A percentile compares a stretch with the other conserved stretches of the same genome.
phyloP scores from a whole-genome alignment of 2,113 vertebrate species.

The Oreochromis niloticus region DNA sequence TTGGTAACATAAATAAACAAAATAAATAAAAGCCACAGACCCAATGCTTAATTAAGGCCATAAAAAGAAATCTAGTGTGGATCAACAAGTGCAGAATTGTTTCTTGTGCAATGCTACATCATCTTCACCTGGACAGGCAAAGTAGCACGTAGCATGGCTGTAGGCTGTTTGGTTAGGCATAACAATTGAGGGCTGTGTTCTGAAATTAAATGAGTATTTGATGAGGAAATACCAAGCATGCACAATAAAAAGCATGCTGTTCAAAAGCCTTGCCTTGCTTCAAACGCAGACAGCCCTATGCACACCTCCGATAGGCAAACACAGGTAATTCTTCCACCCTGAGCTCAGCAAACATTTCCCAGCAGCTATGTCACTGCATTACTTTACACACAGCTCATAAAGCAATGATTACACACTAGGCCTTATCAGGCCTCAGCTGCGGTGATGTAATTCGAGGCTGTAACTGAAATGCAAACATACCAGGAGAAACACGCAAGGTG shows the following conservation, averaged over 20 bases:
- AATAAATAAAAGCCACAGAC: background rate
- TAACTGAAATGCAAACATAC: conserved; percentile 48
- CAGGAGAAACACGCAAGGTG: background rate
- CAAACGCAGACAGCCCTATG: background rate
- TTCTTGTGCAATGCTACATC: background rate
- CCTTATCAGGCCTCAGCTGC: conserved; percentile 25
- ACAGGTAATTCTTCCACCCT: background rate
- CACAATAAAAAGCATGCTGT: background rate
- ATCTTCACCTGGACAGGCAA: background rate
- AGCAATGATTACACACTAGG: conserved; percentile 39
- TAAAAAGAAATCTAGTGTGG: background rate
- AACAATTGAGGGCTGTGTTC: background rate
- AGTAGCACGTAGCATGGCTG: background rate
- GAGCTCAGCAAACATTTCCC: conserved; percentile 45
- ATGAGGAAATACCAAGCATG: background rate
- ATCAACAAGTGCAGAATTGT: background rate
- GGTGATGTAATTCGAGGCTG: conserved; percentile 51
- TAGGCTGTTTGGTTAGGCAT: background rate
- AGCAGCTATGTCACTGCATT: conserved; percentile 19
- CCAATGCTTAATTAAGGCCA: background rate
- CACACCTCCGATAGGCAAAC: background rate
- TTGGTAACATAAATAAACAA: background rate
- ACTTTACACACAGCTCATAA: conserved; percentile 39
- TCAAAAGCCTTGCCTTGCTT: background rate
- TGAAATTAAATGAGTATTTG: background rate